Evolutionary conservation across 2,113 vertebrate genomes (phyloP).

Genomic region (Oceanites oceanicus): DNA sequence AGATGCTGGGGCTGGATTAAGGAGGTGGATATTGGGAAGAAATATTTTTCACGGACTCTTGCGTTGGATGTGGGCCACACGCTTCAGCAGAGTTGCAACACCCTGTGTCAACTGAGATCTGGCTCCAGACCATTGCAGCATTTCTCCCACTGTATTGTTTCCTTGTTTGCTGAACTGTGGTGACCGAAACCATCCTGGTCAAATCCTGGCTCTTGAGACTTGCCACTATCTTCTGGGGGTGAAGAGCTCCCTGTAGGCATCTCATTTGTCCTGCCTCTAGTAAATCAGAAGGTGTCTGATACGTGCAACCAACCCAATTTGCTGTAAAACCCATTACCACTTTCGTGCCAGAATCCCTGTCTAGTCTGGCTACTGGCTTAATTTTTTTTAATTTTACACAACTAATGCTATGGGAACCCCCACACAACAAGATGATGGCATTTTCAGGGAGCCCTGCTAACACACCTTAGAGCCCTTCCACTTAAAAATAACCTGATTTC

Average conservation of each 20-base stretch:
- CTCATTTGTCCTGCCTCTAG: not conserved
- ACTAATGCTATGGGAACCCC: not conserved
- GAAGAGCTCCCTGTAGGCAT: not conserved
- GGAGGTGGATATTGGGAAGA: not conserved
- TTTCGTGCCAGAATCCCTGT: not conserved
- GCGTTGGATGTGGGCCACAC: not conserved
- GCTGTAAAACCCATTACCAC: not conserved
- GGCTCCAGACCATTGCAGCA: fast-evolving
- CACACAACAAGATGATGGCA: not conserved
- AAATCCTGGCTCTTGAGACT: not conserved
- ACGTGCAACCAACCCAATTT: not conserved
- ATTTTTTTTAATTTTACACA: not conserved
- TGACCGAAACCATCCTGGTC: not conserved
- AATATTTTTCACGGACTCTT: not conserved
- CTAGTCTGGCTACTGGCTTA: not conserved
- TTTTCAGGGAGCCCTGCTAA: not conserved
- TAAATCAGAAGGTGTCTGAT: not conserved
- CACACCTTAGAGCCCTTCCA: not conserved
- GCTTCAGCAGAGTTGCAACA: not conserved
- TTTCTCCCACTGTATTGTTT: not conserved
- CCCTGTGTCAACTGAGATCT: not conserved
- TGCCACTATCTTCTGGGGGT: not conserved
- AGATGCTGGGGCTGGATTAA: not conserved
- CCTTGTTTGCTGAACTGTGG: not conserved
- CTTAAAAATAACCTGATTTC: slow-evolving; percentile 37